Conservation (phyloP, 2,113 vertebrate species). For the Lophotis ruficrista region DNA sequence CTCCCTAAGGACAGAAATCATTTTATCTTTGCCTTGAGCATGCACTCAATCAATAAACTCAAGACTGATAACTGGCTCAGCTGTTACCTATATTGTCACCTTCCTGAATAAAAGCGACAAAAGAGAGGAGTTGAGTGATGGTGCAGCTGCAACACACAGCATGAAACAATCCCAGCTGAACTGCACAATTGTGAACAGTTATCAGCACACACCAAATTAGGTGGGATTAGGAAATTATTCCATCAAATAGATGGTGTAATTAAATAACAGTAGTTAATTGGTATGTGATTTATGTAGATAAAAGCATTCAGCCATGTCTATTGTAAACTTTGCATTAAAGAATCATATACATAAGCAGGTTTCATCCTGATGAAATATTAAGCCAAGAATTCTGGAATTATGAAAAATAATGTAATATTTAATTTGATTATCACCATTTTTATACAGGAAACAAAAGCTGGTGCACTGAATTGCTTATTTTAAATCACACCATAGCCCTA, state of each 20-base stretch:
- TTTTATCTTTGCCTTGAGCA: slow-evolving; percentile 10
- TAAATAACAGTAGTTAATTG: slow-evolving; percentile 89
- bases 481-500: background rate
- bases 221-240: slow-evolving; percentile 82
- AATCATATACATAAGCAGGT: background rate
- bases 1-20: background rate
- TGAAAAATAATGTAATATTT: background rate
- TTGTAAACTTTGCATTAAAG: slow-evolving; percentile 51
- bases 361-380: background rate
- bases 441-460: background rate
- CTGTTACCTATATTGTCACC: background rate
- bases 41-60: slow-evolving; percentile 58
- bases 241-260: slow-evolving; percentile 81
- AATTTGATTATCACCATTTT: background rate
- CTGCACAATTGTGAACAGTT: slow-evolving; percentile 26
- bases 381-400: background rate
- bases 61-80: background rate
- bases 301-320: slow-evolving; percentile 74
- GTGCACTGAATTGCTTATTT: background rate
- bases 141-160: slow-evolving; percentile 62
- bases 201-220: slow-evolving; percentile 75
- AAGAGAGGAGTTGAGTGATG: slow-evolving; percentile 10
- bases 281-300: slow-evolving; percentile 80
- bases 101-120: slow-evolving; percentile 52
- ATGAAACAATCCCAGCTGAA: slow-evolving; percentile 67